Conservation (phyloP, 1,140 invertebrate genomes). For the Stratiolaelaps scimitus region DNA sequence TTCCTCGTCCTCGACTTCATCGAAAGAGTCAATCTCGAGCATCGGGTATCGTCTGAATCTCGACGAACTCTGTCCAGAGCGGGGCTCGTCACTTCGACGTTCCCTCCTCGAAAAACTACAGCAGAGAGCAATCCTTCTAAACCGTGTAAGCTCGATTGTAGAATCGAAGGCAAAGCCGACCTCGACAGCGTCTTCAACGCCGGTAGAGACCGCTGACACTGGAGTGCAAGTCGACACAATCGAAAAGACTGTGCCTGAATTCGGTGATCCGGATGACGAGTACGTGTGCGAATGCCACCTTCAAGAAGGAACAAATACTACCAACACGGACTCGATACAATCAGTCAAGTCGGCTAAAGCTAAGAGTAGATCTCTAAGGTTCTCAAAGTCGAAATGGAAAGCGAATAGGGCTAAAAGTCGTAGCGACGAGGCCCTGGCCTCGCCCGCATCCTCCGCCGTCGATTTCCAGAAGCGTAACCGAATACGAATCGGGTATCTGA, state of each 20-base stretch:
- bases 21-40: not conserved
- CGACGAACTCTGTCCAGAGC: constrained; percentile 10
- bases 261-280: not conserved
- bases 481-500: not conserved
- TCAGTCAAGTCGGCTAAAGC: not conserved
- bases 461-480: not conserved
- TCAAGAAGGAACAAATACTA: not conserved
- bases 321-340: not conserved
- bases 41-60: not conserved
- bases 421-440: not conserved
- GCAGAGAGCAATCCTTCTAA: constrained; percentile 11
- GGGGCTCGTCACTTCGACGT: not conserved
- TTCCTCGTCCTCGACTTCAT: not conserved
- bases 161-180: not conserved
- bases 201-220: not conserved
- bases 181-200: not conserved
- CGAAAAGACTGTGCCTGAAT: not conserved
- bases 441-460: not conserved
- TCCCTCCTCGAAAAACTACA: constrained; percentile 21
- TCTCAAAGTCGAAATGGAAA: not conserved
- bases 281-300: constrained; percentile 25
- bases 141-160: not conserved
- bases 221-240: not conserved
- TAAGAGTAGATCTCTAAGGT: not conserved
- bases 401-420: not conserved